Evolutionary conservation across 2,797 vertebrate genomes (phyloP).

Genomic region (Chiroxiphia lanceolata): DNA sequence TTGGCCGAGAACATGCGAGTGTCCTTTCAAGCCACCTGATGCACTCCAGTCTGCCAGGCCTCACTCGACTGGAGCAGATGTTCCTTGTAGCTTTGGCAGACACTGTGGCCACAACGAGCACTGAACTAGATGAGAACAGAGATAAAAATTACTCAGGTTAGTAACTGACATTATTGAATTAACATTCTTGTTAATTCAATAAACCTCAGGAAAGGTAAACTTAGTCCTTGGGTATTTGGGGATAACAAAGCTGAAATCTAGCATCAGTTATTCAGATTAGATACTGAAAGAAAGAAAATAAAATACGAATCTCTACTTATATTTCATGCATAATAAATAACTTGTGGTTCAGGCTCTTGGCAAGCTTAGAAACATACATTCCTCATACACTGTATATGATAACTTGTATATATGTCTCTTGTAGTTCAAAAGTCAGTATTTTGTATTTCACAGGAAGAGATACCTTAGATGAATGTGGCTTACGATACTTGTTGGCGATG

Average conservation of each 20-base stretch:
- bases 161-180: neutral
- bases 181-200: neutral
- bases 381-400: neutral
- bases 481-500: slow-evolving; percentile 94
- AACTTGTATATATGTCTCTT: neutral
- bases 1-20: slow-evolving; percentile 95
- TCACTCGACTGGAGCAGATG: slow-evolving; percentile 98
- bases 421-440: neutral
- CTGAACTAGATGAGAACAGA: slow-evolving; percentile 88
- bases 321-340: neutral
- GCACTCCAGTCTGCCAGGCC: slow-evolving; percentile 96
- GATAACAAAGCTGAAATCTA: neutral
- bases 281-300: neutral
- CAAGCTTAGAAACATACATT: neutral
- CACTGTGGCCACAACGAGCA: slow-evolving; percentile 94
- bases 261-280: neutral
- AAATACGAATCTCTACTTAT: neutral
- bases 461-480: slow-evolving; percentile 94
- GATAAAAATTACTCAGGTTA: slow-evolving; percentile 93
- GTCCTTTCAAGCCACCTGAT: slow-evolving; percentile 98
- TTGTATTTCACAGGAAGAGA: slow-evolving; percentile 84
- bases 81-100: slow-evolving; percentile 97
- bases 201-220: neutral
- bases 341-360: neutral
- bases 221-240: neutral